These are phyloP conservation scores for Hemiscyllium ocellatum DNA, from an alignment of 2,113 vertebrate species.

Conservation along the genomic window DNA sequence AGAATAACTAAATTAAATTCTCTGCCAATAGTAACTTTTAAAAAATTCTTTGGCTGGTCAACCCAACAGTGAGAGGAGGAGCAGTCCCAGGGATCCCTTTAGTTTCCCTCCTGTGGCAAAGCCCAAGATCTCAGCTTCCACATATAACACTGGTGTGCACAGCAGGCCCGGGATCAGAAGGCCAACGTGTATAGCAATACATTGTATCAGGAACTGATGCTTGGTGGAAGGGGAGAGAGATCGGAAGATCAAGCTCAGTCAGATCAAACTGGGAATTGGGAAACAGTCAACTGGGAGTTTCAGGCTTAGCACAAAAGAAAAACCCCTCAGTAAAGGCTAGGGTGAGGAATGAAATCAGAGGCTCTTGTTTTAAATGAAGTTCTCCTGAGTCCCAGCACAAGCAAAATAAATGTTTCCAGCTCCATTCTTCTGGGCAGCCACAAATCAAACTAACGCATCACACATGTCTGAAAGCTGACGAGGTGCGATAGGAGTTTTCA, in stretches of 20 bases:
- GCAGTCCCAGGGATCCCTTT: not conserved
- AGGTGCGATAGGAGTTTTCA: conserved; percentile 35
- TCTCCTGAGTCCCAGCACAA: conserved; percentile 19
- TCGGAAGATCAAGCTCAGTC: not conserved
- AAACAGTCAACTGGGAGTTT: not conserved
- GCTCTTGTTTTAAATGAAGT: conserved; percentile 31
- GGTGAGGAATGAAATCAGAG: conserved; percentile 18
- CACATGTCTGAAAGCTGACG: conserved; percentile 36
- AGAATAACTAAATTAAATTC: not conserved
- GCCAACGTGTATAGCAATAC: not conserved
- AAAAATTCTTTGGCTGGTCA: no score
- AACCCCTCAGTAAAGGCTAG: not conserved
- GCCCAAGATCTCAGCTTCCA: not conserved
- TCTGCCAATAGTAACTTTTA: not conserved
- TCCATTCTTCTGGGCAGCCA: conserved; percentile 21
- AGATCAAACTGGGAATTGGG: not conserved
- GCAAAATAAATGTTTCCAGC: conserved; percentile 24
- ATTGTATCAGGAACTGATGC: no score
- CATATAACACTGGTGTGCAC: not conserved
- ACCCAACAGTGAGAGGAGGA: not conserved
- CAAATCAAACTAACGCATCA: conserved; percentile 38
- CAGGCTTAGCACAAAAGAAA: not conserved
- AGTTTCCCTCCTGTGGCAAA: not conserved
- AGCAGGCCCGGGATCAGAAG: not conserved
- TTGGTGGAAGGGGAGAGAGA: not conserved